Evolutionary conservation across 2,888 invertebrate genomes (phyloP).

Genomic region (Gerris lacustris): DNA sequence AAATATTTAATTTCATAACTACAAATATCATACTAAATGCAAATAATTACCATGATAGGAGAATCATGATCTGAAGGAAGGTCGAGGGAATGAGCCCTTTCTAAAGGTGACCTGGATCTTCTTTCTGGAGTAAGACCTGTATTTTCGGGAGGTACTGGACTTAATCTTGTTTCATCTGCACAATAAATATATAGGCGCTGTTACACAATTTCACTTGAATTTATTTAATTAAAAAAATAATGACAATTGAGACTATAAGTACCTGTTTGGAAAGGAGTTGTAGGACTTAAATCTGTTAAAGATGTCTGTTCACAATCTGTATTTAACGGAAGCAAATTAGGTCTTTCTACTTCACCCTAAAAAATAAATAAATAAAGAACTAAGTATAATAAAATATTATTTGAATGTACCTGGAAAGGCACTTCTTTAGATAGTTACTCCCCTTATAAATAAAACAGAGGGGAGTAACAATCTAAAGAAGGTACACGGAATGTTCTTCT

Average conservation of each 20-base stretch:
- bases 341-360: conserved; percentile 1
- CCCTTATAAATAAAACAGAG: too few species aligned
- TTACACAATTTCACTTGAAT: not conserved
- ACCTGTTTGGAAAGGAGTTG: not conserved
- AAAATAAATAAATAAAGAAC: not conserved
- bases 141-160: conserved; percentile 23
- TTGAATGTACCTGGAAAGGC: too few species aligned
- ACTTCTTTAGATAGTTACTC: too few species aligned
- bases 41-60: conserved; percentile 12
- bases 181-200: not conserved
- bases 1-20: too few species aligned
- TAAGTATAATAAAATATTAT: too few species aligned
- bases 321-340: not conserved
- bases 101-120: conserved; percentile 26
- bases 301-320: not conserved
- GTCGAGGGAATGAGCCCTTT: conserved; percentile 28
- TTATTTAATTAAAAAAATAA: not conserved
- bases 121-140: conserved; percentile 25
- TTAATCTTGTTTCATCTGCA: conserved; percentile 16
- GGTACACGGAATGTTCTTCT: too few species aligned
- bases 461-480: too few species aligned
- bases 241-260: too few species aligned
- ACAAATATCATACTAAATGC: not conserved
- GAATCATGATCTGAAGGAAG: conserved; percentile 26
- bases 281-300: not conserved